Evolutionary conservation across 2,888 invertebrate species (phyloP).

Genomic region (Mesorhabditis spiculigera): DNA sequence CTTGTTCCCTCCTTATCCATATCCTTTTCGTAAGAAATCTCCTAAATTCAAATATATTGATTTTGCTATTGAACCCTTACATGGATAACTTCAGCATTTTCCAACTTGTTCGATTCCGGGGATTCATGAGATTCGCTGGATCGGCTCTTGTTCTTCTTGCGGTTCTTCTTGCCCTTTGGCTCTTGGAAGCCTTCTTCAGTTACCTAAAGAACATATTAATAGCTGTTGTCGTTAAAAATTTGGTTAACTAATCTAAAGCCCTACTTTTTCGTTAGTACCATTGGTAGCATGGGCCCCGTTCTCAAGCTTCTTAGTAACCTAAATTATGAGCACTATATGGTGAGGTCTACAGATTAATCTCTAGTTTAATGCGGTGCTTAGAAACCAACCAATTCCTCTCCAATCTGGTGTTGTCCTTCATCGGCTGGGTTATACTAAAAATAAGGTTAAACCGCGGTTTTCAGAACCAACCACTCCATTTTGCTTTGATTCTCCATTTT

Average conservation of each 20-base stretch:
- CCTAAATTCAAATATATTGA: too few species aligned
- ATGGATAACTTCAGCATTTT: not conserved
- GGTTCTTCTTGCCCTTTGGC: conserved; percentile 13
- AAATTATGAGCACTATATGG: too few species aligned
- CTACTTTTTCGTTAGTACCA: not conserved
- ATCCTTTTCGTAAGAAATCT: too few species aligned
- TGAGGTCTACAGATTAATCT: too few species aligned
- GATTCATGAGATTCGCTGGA: conserved; percentile 20
- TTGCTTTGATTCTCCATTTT: conserved; percentile 16
- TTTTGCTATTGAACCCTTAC: not conserved
- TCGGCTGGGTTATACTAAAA: not conserved
- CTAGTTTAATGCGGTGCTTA: too few species aligned
- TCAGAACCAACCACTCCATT: conserved; percentile 14
- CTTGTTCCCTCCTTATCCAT: too few species aligned
- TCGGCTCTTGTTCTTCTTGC: conserved; percentile 25
- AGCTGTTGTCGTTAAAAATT: not conserved
- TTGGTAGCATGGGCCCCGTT: too few species aligned
- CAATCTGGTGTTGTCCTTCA: not conserved
- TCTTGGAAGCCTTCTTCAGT: conserved; percentile 17
- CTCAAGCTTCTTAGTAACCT: too few species aligned
- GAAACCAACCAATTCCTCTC: not conserved
- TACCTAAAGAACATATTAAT: not conserved
- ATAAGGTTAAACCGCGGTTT: not conserved
- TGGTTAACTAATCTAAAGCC: not conserved
- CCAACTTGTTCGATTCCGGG: not conserved